Evolutionary conservation across 2,113 vertebrate genomes (phyloP).

Genomic region (Stegostoma tigrinum): DNA sequence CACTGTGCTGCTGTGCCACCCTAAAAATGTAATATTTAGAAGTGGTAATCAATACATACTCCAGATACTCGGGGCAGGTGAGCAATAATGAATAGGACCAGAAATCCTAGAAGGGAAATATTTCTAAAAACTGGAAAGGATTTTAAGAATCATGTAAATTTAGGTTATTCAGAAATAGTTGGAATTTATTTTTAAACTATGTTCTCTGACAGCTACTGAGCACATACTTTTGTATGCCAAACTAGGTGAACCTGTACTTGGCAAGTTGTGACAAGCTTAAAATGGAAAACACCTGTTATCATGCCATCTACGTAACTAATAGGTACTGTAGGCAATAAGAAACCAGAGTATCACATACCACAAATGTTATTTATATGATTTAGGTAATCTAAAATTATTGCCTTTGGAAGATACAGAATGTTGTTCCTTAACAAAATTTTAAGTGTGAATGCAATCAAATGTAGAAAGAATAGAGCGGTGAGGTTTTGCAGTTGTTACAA

Average conservation of each 20-base stretch:
- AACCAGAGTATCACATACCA: background rate
- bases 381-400: background rate
- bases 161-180: background rate
- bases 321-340: background rate
- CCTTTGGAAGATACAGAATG: background rate
- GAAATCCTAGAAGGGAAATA: background rate
- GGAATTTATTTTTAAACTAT: background rate
- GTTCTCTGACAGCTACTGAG: background rate
- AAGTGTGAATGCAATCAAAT: background rate
- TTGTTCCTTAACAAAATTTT: background rate
- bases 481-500: background rate
- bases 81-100: background rate
- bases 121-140: background rate
- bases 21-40: background rate
- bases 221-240: background rate
- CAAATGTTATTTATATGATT: background rate
- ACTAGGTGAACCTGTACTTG: background rate
- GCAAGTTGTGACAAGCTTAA: background rate
- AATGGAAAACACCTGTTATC: background rate
- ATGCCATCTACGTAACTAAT: background rate
- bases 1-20: too few species aligned
- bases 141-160: background rate
- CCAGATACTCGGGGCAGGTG: background rate
- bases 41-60: background rate
- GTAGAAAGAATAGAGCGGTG: background rate